Evolutionary conservation across 2,113 vertebrate genomes (phyloP), one percentile per base, ranked within the genome.

Genomic region (Galemys pyrenaicus): DNA sequence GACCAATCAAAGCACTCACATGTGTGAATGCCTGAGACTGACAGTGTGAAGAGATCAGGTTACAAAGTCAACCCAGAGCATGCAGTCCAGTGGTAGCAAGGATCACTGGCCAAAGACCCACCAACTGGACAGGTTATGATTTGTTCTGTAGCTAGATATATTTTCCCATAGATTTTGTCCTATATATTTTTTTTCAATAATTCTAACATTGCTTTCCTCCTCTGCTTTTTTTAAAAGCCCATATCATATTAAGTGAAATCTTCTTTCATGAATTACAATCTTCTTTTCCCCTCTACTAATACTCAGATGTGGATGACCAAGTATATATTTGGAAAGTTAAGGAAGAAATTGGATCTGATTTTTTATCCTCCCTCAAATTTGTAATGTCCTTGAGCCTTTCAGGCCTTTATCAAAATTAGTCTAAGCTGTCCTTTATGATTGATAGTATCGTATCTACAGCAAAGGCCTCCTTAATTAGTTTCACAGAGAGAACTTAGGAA

Each of bases 331-430:
- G 60, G 58, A 89, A 93, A 65, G 37, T 83, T 68, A 85, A 95
- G 41, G 35, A 94, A 79, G 58, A 87, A 93, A 93, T 28, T 51
- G 51, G 79, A 89, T 32, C 49, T n/a, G 37, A 75, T 92, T 83
- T 89, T 89, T 87, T 35, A 81, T 89, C 39, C 70, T 93, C n/a
- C 54, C 83, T 95, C 83, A 93, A 85, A 86, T 78, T 60, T 89
- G 74, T 65, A 68, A 71, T 41, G 54, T 94, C 70, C 70, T 70
- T 44, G 20, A 89, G 54, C 7, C 49, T 86, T 75, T 73, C 82
- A 75, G 94, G 86, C 37, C 54, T 62, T 74, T 84, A 58, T 37
- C 89, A 70, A 83, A 94, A 68, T 75, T 65, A 91, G 64, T 30
- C 39, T 37, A 64, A 71, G 17, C 35, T 46, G 30, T 35, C 51